Conservation (phyloP, 2,113 vertebrate genomes). For the Phrynosoma blainvillii region DNA sequence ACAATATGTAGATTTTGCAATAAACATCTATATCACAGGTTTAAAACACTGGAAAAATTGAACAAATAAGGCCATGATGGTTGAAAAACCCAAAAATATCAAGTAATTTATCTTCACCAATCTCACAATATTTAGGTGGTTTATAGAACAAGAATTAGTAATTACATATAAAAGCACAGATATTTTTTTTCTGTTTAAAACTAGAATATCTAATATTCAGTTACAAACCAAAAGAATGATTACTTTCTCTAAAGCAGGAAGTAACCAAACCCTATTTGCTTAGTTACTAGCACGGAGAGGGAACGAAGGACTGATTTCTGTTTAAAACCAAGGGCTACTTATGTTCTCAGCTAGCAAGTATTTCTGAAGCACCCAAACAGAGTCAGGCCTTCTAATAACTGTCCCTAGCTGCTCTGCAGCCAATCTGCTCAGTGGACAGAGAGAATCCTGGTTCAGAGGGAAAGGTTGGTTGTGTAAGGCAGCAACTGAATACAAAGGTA, state of each 20-base stretch:
- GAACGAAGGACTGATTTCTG: background rate
- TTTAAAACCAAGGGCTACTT: background rate
- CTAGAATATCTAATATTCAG: slow-evolving; percentile 58
- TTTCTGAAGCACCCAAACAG: slow-evolving; percentile 2
- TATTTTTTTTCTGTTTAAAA: slow-evolving; percentile 41
- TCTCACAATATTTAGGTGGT: slow-evolving; percentile 69
- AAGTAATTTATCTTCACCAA: slow-evolving; percentile 69
- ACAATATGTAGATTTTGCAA: slow-evolving; percentile 65
- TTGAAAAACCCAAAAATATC: slow-evolving; percentile 74
- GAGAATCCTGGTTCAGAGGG: background rate
- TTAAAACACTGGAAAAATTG: slow-evolving; percentile 72
- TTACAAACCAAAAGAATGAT: slow-evolving; percentile 57
- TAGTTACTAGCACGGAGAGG: slow-evolving; percentile 2
- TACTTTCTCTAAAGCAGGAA: slow-evolving; percentile 18
- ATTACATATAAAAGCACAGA: slow-evolving; percentile 63
- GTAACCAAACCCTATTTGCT: slow-evolving; percentile 10
- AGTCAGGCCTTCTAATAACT: background rate
- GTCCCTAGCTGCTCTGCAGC: slow-evolving; percentile 25
- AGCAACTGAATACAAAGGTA: slow-evolving; percentile 39
- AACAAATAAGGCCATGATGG: slow-evolving; percentile 81
- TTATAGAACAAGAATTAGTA: slow-evolving; percentile 59
- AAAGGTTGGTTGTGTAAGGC: slow-evolving; percentile 25
- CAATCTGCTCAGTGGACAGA: background rate
- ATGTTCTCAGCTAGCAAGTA: background rate
- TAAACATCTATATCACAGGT: slow-evolving; percentile 75